Base-by-base conservation (phyloP, 2,888 invertebrate genomes). In the Sesia bembeciformis region DNA sequence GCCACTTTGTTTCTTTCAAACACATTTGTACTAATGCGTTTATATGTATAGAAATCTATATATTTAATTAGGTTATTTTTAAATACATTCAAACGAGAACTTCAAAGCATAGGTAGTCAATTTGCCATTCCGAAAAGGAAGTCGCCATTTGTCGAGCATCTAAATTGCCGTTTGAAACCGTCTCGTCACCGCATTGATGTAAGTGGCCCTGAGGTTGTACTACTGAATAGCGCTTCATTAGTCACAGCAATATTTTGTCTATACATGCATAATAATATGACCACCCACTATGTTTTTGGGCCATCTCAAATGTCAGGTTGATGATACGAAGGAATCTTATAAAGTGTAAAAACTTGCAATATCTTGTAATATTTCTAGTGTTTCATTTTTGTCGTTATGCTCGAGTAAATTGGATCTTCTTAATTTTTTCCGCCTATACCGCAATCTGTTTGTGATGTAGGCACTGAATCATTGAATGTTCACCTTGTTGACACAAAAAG, bases 41-140 rank as follows among this genome's bases (percentile, higher is more conserved):
- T 23, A 23, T 23, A 23, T 23, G 23, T 23, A 23, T 23, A 2
- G 23, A 23, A 23, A 23, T 23, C 23, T 23, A 23, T 2, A 23
- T 23, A 23, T 23, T 23, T 23, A 1, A 23, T 23, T 23, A 23
- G 23, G 23, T 23, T 23, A 23, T 23, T 23, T 23, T 23, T 23
- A 23, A 23, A 23, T 23, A 23, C 23, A 23, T 23, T 23, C 23
- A 23, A 2, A 23, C 1, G 23, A 23, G 23, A 23, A 23, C 23
- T 23, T 23, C 23, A 23, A 23, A 23, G 56, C 59, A 60, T 60
- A 62, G 55, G 59, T 62, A 67, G 66, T 63, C 62, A 63, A 67
- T 68, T 64, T 59, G 65, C 70, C 60, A 63, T 72, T 68, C 68
- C 58, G 64, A 73, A 78, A 76, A 76, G 81, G 83, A 84, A 76